A percentile compares a stretch with the other conserved stretches of the same genome.
These are phyloP conservation scores for Temnopleurus reevesii DNA, from an alignment of 53 echinoderm and acorn worm species.

Conservation along the genomic window DNA sequence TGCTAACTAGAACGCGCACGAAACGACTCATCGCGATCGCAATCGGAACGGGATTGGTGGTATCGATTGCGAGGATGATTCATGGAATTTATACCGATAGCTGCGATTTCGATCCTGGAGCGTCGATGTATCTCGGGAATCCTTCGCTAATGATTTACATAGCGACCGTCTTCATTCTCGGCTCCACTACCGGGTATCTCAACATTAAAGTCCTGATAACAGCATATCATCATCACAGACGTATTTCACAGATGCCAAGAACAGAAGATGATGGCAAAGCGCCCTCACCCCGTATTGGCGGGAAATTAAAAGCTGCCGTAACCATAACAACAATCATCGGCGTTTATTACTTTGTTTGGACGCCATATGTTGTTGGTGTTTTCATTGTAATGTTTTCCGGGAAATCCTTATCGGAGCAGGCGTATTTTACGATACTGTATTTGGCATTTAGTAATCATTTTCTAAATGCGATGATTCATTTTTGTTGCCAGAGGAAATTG, in stretches of 20 bases:
- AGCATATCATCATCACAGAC: neutral
- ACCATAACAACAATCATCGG: slow-evolving; percentile 20
- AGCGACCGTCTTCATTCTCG: neutral
- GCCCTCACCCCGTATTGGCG: neutral
- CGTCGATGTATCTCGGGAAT: neutral
- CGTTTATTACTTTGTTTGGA: slow-evolving; percentile 21
- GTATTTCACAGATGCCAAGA: neutral
- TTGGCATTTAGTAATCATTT: slow-evolving; percentile 44
- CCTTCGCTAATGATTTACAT: neutral
- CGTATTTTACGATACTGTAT: neutral
- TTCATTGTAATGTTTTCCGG: neutral
- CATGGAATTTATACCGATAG: neutral
- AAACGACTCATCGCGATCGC: neutral
- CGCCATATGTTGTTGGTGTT: neutral
- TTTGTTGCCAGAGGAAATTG: neutral
- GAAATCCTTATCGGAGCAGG: neutral
- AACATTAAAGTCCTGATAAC: neutral
- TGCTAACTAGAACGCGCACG: slow-evolving; percentile 9
- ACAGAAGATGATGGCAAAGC: neutral
- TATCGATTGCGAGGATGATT: neutral
- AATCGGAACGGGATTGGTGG: neutral
- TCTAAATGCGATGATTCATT: slow-evolving; percentile 5
- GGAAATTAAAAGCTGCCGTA: neutral
- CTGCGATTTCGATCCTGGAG: slow-evolving; percentile 37
- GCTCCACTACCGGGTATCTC: neutral